Evolutionary conservation across 2,113 vertebrate genomes (phyloP), one percentile per base, ranked within the genome.

Genomic region (Mionectes macconnelli): DNA sequence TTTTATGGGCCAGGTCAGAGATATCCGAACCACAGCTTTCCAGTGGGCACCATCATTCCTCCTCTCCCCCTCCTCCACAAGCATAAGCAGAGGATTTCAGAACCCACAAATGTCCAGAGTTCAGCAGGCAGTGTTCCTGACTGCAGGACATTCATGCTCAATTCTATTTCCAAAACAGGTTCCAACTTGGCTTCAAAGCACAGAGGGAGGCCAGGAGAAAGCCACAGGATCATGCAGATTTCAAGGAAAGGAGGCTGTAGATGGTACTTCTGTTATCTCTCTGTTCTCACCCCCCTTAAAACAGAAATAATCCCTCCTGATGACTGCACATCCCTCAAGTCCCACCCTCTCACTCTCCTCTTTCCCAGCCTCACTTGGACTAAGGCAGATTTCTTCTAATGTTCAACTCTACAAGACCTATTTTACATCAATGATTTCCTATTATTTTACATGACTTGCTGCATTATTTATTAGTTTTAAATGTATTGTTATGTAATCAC

Each of bases 401-500:
- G 24, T 57, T 62, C 57, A 37, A 50, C 59, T 77, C 50, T 69
- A 39, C 59, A 62, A 69, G 45, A 83, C 37, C 53, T 62, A 19
- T 47, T 95, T 89, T 72, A 89, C 35, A 59, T 50, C 42, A 68
- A 11, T 55, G 16, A 73, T 83, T 66, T 70, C 53, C 67, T 93
- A 76, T 67, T 74, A 42, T 60, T 84, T 70, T 56, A 62, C 42
- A 77, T 8, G 16, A 88, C 25, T 68, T 75, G 35, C 53, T 93
- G 67, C 70, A 85, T 90, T 93, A 91, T 72, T 92, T 84, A 85
- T 75, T 73, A 45, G 24, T 85, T 73, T 77, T 45, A 85, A 91
- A 91, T 47, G 27, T 66, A 67, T 14, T 67, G 53, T 76, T 89
- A 81, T 8, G 5, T 82, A 93, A 91, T 63, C 42, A 30, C 42